Evolutionary conservation across 2,888 invertebrate genomes (phyloP).

Genomic region (Lepidochrysops patricia): DNA sequence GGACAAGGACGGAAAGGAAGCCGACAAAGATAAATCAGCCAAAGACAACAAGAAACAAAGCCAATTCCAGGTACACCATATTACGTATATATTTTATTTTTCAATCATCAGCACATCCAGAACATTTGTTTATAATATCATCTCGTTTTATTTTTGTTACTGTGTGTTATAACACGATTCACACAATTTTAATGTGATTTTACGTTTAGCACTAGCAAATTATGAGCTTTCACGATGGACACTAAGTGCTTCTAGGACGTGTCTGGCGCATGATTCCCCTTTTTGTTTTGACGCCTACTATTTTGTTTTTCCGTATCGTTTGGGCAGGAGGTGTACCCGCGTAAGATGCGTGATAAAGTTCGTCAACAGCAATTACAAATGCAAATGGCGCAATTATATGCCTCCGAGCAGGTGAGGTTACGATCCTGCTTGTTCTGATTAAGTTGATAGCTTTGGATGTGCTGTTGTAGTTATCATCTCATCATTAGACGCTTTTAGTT

Average conservation of each 20-base stretch:
- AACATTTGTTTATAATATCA: slow-evolving; percentile 47
- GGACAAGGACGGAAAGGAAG: slow-evolving; percentile 74
- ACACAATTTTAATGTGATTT: slow-evolving; percentile 38
- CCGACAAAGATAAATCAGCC: slow-evolving; percentile 73
- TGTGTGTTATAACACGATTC: slow-evolving; percentile 56
- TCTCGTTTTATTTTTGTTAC: slow-evolving; percentile 50
- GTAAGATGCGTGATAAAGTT: slow-evolving; percentile 87
- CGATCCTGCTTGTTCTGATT: slow-evolving; percentile 54
- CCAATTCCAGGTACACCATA: slow-evolving; percentile 75
- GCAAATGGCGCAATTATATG: slow-evolving; percentile 74
- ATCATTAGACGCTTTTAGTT: slow-evolving; percentile 46
- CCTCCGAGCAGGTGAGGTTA: slow-evolving; percentile 70
- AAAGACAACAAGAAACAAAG: slow-evolving; percentile 78
- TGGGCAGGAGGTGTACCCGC: slow-evolving; percentile 85
- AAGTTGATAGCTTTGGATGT: slow-evolving; percentile 68
- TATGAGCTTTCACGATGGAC: slow-evolving; percentile 18
- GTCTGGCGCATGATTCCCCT: slow-evolving; percentile 60
- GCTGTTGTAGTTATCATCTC: slow-evolving; percentile 58
- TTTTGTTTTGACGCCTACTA: slow-evolving; percentile 73
- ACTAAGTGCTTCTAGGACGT: slow-evolving; percentile 48
- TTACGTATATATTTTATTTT: slow-evolving; percentile 19
- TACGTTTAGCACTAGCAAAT: slow-evolving; percentile 36
- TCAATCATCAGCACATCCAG: slow-evolving; percentile 59
- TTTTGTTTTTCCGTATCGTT: slow-evolving; percentile 74
- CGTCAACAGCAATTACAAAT: slow-evolving; percentile 79